These are phyloP conservation scores for Lepus oiostolus DNA, from an alignment of 2,797 vertebrate species.

Conservation along the genomic window DNA sequence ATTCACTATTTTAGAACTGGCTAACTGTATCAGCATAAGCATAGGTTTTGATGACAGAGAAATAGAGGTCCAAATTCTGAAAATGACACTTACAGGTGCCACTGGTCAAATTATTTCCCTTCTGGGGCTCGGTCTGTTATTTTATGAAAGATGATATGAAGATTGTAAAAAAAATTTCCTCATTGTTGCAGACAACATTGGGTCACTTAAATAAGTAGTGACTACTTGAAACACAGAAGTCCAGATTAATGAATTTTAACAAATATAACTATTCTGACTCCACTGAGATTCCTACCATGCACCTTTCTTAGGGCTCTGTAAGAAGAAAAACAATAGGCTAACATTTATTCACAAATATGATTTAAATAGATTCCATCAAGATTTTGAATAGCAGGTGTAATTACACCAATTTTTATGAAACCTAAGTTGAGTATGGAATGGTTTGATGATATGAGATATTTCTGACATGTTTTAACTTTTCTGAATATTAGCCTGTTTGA, in stretches of 20 bases:
- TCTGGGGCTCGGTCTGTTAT: neutral
- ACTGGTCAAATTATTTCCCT: neutral
- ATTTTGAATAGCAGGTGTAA: neutral
- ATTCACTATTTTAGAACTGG: constrained; percentile 12
- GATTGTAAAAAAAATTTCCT: neutral
- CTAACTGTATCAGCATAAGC: neutral
- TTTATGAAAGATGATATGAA: neutral
- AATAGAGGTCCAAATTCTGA: neutral
- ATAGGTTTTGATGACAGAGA: neutral
- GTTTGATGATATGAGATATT: neutral
- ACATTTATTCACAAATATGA: neutral
- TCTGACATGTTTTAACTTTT: constrained; percentile 4
- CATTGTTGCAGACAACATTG: neutral
- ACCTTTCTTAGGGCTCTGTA: neutral
- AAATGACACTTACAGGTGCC: neutral
- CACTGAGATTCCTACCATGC: neutral
- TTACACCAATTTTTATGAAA: neutral
- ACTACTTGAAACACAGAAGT: neutral
- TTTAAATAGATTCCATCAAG: neutral
- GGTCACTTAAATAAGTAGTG: neutral
- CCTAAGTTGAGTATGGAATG: neutral
- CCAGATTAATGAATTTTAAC: neutral
- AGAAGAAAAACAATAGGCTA: neutral
- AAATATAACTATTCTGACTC: neutral
- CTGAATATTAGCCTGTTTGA: neutral